These are phyloP conservation scores for Dendropsophus ebraccatus DNA, from an alignment of 2,113 vertebrate genomes.

Conservation along the genomic window DNA sequence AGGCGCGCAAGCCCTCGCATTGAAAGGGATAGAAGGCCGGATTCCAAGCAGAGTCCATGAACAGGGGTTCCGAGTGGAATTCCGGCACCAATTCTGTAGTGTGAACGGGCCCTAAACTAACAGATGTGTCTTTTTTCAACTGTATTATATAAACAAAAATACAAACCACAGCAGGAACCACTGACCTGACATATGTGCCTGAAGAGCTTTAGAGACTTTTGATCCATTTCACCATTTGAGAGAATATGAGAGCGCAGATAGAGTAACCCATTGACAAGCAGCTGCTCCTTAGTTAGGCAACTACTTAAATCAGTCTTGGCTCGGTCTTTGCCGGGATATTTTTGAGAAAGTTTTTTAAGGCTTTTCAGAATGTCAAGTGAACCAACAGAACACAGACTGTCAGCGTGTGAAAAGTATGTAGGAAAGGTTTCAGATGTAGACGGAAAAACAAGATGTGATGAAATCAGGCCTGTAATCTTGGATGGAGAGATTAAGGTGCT, in stretches of 20 bases:
- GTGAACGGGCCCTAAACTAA: no score
- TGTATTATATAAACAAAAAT: neutral
- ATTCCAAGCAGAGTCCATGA: no score
- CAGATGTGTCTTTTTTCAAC: no score
- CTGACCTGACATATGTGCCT: slow-evolving; percentile 91
- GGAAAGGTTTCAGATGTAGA: slow-evolving; percentile 74
- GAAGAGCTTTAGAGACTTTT: slow-evolving; percentile 80
- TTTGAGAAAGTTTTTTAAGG: slow-evolving; percentile 77
- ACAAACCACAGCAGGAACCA: neutral
- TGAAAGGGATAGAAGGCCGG: no score
- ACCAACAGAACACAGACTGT: slow-evolving; percentile 84
- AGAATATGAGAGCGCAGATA: slow-evolving; percentile 84
- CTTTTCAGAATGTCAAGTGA: slow-evolving; percentile 79
- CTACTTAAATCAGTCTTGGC: slow-evolving; percentile 55
- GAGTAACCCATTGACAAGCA: slow-evolving; percentile 86
- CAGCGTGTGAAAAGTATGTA: slow-evolving; percentile 82
- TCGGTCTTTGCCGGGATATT: slow-evolving; percentile 65
- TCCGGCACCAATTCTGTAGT: neutral
- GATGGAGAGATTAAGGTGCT: slow-evolving; percentile 64
- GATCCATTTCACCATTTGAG: slow-evolving; percentile 80
- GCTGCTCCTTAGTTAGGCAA: slow-evolving; percentile 74
- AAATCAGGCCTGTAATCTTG: slow-evolving; percentile 75
- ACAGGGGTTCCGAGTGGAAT: no score
- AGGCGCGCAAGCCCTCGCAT: no score
- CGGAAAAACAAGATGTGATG: slow-evolving; percentile 84